Percentiles rank a stretch among this genome's conserved stretches.
Conservation (phyloP, 1,140 invertebrate species). For the Neuroterus valhalla region DNA sequence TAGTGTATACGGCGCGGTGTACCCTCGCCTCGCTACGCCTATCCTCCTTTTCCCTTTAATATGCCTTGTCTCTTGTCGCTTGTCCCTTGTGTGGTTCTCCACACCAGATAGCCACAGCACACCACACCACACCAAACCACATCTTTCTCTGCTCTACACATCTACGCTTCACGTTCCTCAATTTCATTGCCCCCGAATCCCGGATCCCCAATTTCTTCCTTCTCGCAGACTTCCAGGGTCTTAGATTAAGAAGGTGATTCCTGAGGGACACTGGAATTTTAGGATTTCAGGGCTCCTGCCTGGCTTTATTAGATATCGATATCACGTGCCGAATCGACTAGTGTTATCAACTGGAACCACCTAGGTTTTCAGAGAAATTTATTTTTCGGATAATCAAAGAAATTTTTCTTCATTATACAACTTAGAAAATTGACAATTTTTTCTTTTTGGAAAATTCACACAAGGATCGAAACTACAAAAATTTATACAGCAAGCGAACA, state of each 20-base stretch:
- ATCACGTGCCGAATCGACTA: conserved; percentile 22
- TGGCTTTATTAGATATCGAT: conserved; percentile 17
- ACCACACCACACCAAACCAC: no score
- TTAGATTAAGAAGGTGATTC: conserved; percentile 6
- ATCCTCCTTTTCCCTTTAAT: conserved; percentile 15
- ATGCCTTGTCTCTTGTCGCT: conserved; percentile 30
- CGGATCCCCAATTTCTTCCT: background rate
- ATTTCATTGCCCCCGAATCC: conserved; percentile 31
- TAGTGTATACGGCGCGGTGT: background rate
- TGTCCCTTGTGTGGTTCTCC: conserved; percentile 44
- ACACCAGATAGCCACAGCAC: no score
- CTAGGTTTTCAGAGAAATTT: background rate
- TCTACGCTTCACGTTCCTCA: background rate
- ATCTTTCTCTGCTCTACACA: no score
- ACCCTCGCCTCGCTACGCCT: conserved; percentile 32
- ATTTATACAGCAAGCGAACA: no score
- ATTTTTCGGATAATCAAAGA: background rate
- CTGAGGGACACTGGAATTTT: conserved; percentile 23
- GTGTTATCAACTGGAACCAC: conserved; percentile 16
- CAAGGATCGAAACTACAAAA: no score
- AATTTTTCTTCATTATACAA: no score
- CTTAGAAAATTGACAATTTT: no score
- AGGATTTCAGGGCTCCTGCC: conserved; percentile 2
- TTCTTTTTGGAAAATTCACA: no score
- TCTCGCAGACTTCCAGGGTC: background rate